Percentiles rank a stretch among this genome's conserved stretches.
Evolutionary conservation across 2,888 invertebrate species (phyloP).

Genomic region (Lithophane leautieri): DNA sequence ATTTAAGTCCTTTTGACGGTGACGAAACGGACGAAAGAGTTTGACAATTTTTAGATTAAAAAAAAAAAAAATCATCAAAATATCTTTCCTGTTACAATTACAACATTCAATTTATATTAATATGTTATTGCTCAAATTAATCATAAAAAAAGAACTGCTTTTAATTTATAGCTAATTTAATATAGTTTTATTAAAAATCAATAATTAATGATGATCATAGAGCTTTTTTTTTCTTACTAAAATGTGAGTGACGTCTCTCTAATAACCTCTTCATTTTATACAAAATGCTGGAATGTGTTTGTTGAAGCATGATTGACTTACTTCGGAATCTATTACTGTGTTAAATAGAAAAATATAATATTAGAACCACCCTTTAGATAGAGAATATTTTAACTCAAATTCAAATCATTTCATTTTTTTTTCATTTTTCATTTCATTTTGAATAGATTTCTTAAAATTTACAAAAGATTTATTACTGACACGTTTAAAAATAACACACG

Average conservation of each 20-base stretch:
- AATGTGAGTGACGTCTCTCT: too few relatives aligned
- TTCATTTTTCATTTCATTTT: too few relatives aligned
- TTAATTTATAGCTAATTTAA: too few relatives aligned
- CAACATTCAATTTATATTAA: too few relatives aligned
- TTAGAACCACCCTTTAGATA: not conserved
- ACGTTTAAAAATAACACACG: not conserved
- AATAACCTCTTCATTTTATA: too few relatives aligned
- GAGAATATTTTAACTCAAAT: conserved; percentile 10
- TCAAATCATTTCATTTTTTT: too few relatives aligned
- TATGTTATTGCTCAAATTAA: too few relatives aligned
- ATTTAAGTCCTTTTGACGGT: not conserved
- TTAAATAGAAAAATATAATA: conserved; percentile 13
- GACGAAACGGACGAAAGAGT: not conserved
- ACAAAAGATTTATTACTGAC: not conserved
- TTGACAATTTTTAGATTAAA: not conserved
- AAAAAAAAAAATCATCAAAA: too few relatives aligned
- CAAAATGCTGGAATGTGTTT: conserved; percentile 26
- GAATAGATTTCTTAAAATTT: not conserved
- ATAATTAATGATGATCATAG: too few relatives aligned
- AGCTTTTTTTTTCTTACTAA: too few relatives aligned
- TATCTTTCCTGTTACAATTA: conserved; percentile 12
- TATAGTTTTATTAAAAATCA: too few relatives aligned
- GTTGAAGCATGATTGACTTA: conserved; percentile 28
- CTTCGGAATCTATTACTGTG: conserved; percentile 20
- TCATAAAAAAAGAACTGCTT: too few relatives aligned